Evolutionary conservation across 2,113 vertebrate genomes (phyloP).

Genomic region (Agelaius phoeniceus): DNA sequence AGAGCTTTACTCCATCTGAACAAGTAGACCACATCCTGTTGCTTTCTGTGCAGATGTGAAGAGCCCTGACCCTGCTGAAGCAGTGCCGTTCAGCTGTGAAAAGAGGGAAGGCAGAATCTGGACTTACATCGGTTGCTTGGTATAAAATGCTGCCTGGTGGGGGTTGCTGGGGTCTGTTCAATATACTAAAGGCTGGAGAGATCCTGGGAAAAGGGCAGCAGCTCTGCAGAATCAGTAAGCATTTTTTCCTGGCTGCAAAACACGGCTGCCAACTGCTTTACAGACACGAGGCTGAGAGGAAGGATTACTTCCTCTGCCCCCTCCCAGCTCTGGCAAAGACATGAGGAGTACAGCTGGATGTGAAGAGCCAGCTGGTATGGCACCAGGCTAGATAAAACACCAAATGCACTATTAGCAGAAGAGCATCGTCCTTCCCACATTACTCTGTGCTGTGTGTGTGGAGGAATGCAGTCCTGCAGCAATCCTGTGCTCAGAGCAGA

Average conservation of each 20-base stretch:
- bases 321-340: background rate
- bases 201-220: background rate
- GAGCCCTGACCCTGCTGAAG: background rate
- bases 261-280: background rate
- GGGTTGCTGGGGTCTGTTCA: background rate
- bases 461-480: background rate
- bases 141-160: background rate
- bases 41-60: constrained; percentile 20
- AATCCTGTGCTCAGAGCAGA: background rate
- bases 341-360: background rate
- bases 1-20: constrained; percentile 16
- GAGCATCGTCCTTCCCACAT: background rate
- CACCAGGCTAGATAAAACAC: background rate
- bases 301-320: background rate
- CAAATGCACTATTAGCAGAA: background rate
- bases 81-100: background rate
- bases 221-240: background rate
- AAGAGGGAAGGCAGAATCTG: background rate
- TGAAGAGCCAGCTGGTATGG: background rate
- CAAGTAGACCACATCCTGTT: constrained; percentile 57
- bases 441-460: background rate
- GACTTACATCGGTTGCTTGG: background rate
- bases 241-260: background rate
- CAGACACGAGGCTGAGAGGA: background rate
- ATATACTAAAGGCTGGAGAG: background rate